Conservation (phyloP, 2,113 vertebrate species). For the Actenoides hombroni region DNA sequence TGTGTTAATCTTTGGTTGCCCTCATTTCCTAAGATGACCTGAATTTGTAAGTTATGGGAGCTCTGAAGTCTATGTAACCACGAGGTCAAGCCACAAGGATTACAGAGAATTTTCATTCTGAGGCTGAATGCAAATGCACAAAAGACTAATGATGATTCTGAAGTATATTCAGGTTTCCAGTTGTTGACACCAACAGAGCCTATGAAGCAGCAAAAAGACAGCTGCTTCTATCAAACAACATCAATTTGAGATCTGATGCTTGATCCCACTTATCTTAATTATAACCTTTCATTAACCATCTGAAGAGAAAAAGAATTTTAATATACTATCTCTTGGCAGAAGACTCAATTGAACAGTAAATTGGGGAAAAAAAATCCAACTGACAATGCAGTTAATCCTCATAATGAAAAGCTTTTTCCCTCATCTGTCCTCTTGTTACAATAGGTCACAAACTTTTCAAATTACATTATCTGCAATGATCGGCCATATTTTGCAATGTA, state of each 20-base stretch:
- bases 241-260: background rate
- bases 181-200: background rate
- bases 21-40: background rate
- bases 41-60: background rate
- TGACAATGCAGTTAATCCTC: background rate
- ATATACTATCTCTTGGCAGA: background rate
- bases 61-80: background rate
- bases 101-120: background rate
- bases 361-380: background rate
- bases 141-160: background rate
- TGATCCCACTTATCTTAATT: conserved; percentile 15
- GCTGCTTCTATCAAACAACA: background rate
- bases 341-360: background rate
- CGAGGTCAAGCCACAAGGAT: background rate
- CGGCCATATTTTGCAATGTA: background rate
- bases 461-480: background rate
- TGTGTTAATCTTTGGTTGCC: background rate
- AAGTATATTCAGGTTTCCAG: background rate
- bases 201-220: background rate
- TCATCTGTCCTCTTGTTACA: background rate
- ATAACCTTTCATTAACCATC: background rate
- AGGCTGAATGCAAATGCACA: background rate
- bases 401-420: background rate
- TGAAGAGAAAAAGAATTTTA: background rate
- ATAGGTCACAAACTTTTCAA: background rate